Base-by-base conservation (phyloP, 2,888 invertebrate genomes). In the Cyclophora punctaria region DNA sequence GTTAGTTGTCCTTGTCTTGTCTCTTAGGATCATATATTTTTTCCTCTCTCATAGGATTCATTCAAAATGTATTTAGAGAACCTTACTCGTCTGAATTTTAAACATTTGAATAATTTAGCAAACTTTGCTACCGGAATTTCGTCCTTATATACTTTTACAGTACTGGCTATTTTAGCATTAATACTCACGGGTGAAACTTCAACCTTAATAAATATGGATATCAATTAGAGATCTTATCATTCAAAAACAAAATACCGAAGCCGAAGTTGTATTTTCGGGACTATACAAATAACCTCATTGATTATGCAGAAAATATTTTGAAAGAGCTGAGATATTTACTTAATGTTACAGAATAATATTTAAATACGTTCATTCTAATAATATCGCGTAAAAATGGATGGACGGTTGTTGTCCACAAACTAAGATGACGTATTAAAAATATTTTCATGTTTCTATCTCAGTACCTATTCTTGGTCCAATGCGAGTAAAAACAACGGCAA, bases 61-160 rank as follows among this genome's bases (percentile, higher is more conserved):
- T 69, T 69, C 64, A 66, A 72, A 75, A 80, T 75, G 75, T 78
- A 73, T 79, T 79, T 72, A 71, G 73, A 75, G 70, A 72, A 67
- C 67, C 5, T 5, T 62, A 71, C 69, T 69, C 69, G 63, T 66
- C 69, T 64, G 63, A 65, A 66, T 69, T 69, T 73, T 58, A 67
- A 68, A 67, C 63, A 66, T 59, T 56, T 64, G 65, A 74, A 74
- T 78, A 73, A 73, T 77, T 76, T 72, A 73, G 69, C 56, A 63
- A 56, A 57, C 59, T 55, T 56, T 59, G 63, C 59, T 62, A 63
- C 69, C 74, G 66, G 57, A 72, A 73, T 71, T 72, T 69, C 63
- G 69, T 69, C 70, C 71, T 66, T 71, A 72, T 20, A 20, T 20
- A 20, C 20, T 20, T 20, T 20, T 20, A 71, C 59, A 57, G 56